A percentile compares a stretch with the other conserved stretches of the same genome.
Conservation (phyloP, 2,797 vertebrate species). For the Sparidentex hasta region DNA sequence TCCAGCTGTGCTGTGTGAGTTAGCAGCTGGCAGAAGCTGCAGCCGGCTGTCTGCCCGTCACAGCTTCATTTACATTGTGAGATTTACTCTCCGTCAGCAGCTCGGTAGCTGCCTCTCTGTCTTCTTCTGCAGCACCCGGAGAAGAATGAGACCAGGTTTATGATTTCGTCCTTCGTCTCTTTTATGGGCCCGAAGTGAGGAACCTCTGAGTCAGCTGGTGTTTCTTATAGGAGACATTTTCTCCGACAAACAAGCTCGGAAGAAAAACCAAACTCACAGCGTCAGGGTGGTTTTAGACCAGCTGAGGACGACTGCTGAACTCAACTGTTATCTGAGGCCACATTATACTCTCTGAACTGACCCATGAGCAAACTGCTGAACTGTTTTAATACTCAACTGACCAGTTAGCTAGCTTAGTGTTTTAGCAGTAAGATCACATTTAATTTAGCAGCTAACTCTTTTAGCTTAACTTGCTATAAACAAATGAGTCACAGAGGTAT, state of each 20-base stretch:
- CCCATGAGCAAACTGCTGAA: background rate
- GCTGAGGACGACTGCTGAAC: no score
- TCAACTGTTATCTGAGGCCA: no score
- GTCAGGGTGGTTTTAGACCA: background rate
- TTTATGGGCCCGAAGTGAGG: background rate
- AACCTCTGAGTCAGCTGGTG: background rate
- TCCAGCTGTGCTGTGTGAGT: slow-evolving; percentile 20
- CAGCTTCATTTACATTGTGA: slow-evolving; percentile 10
- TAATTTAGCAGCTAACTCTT: background rate
- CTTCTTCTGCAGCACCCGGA: background rate
- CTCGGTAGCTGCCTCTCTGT: background rate
- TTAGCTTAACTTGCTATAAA: background rate
- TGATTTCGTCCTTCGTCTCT: background rate
- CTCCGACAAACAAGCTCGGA: background rate
- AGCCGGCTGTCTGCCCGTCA: slow-evolving; percentile 19
- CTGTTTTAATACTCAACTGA: background rate
- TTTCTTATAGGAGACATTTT: background rate
- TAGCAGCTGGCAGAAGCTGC: slow-evolving; percentile 24
- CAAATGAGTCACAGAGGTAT: no score
- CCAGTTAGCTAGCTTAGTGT: no score
- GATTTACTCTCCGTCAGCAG: slow-evolving; percentile 15
- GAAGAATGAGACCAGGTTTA: background rate
- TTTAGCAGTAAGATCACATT: background rate
- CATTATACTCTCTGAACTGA: background rate
- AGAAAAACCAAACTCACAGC: background rate